Percentiles rank a stretch among this genome's conserved stretches.
Evolutionary conservation across 2,797 vertebrate genomes (phyloP).

Genomic region (Aphelocoma californica): DNA sequence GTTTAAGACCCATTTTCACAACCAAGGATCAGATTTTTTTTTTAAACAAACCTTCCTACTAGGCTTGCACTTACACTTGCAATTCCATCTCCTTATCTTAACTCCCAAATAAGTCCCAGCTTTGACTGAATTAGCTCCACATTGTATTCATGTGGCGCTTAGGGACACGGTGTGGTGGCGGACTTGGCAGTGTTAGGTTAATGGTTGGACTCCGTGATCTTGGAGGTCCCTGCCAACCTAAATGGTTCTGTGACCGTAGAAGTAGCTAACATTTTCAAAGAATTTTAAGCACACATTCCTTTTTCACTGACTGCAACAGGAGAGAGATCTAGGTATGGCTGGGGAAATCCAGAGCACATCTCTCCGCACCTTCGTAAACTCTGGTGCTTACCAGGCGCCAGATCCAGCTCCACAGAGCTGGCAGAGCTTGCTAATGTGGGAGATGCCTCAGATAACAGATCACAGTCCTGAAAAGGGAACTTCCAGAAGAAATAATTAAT

Average conservation of each 20-base stretch:
- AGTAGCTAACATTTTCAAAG: not conserved
- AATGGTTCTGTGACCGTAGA: not conserved
- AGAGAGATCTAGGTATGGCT: not conserved
- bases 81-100: not conserved
- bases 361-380: not conserved
- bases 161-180: fast-evolving
- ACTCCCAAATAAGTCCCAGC: not conserved
- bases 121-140: not conserved
- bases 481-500: not conserved
- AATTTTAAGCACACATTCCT: not conserved
- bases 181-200: not conserved
- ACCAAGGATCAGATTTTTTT: not conserved
- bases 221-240: not conserved
- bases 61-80: not conserved
- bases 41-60: not conserved
- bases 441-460: not conserved
- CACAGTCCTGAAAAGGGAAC: not conserved
- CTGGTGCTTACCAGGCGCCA: not conserved
- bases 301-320: not conserved
- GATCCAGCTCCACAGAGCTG: not conserved
- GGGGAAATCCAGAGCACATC: not conserved
- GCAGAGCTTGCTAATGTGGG: not conserved
- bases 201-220: not conserved
- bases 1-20: not conserved
- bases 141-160: not conserved